Conservation (phyloP, 2,888 invertebrate species). For the Diabrotica balteata region DNA sequence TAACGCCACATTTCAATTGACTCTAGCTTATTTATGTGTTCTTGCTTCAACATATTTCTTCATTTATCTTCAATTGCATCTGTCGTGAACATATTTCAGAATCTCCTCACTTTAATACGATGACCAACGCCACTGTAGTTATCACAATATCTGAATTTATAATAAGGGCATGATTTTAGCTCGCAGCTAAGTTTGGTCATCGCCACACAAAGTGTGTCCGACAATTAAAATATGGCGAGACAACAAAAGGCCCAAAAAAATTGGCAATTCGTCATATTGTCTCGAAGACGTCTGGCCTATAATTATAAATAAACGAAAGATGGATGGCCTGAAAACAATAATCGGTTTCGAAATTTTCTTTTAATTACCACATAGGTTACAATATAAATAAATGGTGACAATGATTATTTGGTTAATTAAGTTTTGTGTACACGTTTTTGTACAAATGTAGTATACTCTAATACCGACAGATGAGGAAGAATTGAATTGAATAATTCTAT, state of each 20-base stretch:
- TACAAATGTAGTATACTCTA: too few relatives aligned
- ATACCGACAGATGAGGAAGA: too few relatives aligned
- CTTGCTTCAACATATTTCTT: too few relatives aligned
- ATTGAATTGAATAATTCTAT: too few relatives aligned
- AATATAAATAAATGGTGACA: too few relatives aligned
- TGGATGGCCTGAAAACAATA: slow-evolving; percentile 13
- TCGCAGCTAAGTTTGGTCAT: slow-evolving; percentile 17
- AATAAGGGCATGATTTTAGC: slow-evolving; percentile 23
- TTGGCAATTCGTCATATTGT: slow-evolving; percentile 26
- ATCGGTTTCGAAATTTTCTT: background rate
- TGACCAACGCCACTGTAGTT: background rate
- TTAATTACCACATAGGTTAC: background rate
- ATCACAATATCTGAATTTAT: slow-evolving; percentile 18
- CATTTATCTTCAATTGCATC: too few relatives aligned
- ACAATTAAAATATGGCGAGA: slow-evolving; percentile 24
- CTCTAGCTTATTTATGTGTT: too few relatives aligned
- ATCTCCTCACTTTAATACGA: too few relatives aligned
- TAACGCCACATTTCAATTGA: too few relatives aligned
- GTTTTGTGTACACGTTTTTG: too few relatives aligned
- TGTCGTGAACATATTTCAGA: too few relatives aligned
- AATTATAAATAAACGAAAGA: slow-evolving; percentile 23
- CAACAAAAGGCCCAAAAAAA: slow-evolving; percentile 24
- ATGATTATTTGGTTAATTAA: too few relatives aligned
- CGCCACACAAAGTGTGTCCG: slow-evolving; percentile 25
- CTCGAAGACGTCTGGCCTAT: slow-evolving; percentile 17